Evolutionary conservation across 2,113 vertebrate genomes (phyloP).

Genomic region (Catharus fuscescens): DNA sequence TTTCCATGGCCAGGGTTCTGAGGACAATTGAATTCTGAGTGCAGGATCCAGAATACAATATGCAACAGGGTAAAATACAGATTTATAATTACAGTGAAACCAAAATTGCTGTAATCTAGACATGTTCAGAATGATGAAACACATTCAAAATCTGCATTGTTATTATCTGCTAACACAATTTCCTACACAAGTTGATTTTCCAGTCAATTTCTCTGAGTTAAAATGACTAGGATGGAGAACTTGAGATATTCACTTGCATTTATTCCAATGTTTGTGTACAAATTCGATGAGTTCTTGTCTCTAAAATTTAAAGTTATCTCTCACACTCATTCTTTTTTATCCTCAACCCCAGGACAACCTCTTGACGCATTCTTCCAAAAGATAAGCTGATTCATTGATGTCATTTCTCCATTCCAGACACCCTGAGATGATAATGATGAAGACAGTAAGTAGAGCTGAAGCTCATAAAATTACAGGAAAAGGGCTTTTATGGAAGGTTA

Average conservation of each 20-base stretch:
- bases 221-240: not conserved
- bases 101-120: conserved; percentile 5
- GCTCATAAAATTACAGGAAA: not conserved
- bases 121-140: conserved; percentile 17
- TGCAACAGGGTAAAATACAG: not conserved
- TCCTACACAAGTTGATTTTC: conserved; percentile 31
- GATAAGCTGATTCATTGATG: not conserved
- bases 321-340: not conserved
- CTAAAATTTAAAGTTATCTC: not conserved
- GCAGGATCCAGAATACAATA: not conserved
- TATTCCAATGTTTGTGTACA: not conserved
- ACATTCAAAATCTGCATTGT: conserved; percentile 10
- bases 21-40: not conserved
- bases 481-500: not conserved
- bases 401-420: not conserved
- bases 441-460: not conserved
- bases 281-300: not conserved
- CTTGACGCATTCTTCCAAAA: not conserved
- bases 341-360: not conserved
- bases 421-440: not conserved
- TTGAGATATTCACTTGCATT: not conserved
- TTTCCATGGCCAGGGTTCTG: not conserved
- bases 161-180: conserved; percentile 47
- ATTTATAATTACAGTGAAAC: not conserved
- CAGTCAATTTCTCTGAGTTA: conserved; percentile 50